Base-by-base conservation (phyloP, 2,888 invertebrate genomes). In the Bruchidius siliquastri region DNA sequence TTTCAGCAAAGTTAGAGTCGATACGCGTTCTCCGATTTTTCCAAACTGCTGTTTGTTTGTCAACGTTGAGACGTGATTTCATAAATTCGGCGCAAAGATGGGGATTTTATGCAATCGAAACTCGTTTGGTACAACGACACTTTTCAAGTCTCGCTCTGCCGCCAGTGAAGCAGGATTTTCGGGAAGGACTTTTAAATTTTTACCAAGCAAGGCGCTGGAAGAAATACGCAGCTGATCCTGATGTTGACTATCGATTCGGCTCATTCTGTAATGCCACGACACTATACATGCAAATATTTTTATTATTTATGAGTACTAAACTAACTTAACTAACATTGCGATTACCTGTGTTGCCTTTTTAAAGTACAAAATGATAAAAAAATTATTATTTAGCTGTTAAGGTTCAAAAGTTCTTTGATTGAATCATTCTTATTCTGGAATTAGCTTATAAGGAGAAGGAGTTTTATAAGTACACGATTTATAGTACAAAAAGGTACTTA, bases 21-120 rank as follows among this genome's bases (percentile, higher is more conserved):
- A 49, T 49, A 49, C 49, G 49, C 49, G 49, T 18, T 49, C 18
- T 18, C 49, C 49, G 49, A 49, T 49, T 49, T 49, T 49, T 49
- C 49, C 49, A 49, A 49, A 49, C 49, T 49, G 49, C 49, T 68
- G 68, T 68, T 68, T 68, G 68, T 68, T 68, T 22, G 68, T 68
- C 68, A 68, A 68, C 22, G 68, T 68, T 68, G 20, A 21, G 68
- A 68, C 21, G 68, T 22, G 68, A 21, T 21, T 68, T 22, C 68
- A 68, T 68, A 68, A 68, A 68, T 68, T 68, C 68, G 21, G 68
- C 22, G 68, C 68, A 68, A 21, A 68, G 22, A 68, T 68, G 21
- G 68, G 22, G 22, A 68, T 68, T 68, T 68, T 68, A 68, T 68
- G 22, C 68, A 68, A 68, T 21, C 68, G 68, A 21, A 49, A 49